A percentile compares a stretch with the other conserved stretches of the same genome.
Evolutionary conservation across 2,113 vertebrate species (phyloP).

Genomic region (Peucedramus taeniatus): DNA sequence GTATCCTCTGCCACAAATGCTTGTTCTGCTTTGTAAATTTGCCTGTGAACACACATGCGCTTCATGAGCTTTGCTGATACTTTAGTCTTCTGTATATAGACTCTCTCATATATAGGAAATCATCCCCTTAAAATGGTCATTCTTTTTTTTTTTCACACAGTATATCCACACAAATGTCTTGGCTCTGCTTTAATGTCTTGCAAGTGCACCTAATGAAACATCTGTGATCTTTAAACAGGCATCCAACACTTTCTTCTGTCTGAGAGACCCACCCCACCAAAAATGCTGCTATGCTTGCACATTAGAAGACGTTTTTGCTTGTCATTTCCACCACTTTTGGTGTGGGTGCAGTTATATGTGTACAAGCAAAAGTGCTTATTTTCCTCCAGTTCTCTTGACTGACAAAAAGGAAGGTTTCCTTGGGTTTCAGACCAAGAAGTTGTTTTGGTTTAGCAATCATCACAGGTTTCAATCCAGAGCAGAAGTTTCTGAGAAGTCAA

Average conservation of each 20-base stretch:
- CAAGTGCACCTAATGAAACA: background rate
- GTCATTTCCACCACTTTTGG: background rate
- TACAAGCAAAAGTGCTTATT: background rate
- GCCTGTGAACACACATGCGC: fast-evolving
- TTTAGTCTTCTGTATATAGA: background rate
- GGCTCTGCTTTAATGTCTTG: background rate
- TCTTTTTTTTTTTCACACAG: background rate
- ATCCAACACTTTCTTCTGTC: background rate
- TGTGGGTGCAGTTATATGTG: background rate
- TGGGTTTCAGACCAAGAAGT: background rate
- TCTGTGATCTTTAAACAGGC: background rate
- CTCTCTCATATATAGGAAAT: background rate
- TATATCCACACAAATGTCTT: background rate
- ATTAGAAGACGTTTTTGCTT: background rate
- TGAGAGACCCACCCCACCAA: background rate
- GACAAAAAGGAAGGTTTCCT: background rate
- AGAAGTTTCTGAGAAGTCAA: background rate
- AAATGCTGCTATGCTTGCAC: background rate
- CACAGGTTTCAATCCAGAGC: background rate
- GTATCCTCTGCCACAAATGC: background rate
- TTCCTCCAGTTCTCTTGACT: background rate
- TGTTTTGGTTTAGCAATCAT: background rate
- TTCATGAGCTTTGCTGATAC: background rate
- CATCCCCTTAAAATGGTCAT: background rate
- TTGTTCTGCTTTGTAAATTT: background rate